phyloP scores from a whole-genome alignment of 1,140 invertebrate species.

The Zaprionus lachaisei region DNA sequence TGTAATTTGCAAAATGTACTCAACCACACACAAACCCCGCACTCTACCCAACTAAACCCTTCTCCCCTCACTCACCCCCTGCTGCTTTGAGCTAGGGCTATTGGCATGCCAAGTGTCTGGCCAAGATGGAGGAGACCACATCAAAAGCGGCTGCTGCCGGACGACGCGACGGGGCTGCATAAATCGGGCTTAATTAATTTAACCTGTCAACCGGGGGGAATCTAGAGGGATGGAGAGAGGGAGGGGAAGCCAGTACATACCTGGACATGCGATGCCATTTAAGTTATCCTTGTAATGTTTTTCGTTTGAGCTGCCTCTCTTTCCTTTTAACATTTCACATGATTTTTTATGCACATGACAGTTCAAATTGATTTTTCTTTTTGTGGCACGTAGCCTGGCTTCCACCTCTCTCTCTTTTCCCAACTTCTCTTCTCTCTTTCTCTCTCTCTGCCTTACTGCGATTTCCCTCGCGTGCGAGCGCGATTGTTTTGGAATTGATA shows the following conservation, averaged over 20 bases:
- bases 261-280: slow-evolving; percentile 27
- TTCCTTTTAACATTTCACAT: neutral
- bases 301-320: slow-evolving; percentile 13
- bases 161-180: slow-evolving; percentile 35
- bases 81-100: slow-evolving; percentile 2
- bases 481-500: slow-evolving; percentile 81
- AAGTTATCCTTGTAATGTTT: slow-evolving; percentile 38
- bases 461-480: slow-evolving; percentile 67
- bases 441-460: neutral
- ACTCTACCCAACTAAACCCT: neutral
- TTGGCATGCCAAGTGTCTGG: slow-evolving; percentile 52
- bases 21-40: slow-evolving; percentile 44
- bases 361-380: slow-evolving; percentile 51
- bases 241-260: neutral
- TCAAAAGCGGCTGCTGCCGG: slow-evolving; percentile 56
- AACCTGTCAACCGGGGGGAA: slow-evolving; percentile 64
- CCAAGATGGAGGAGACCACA: slow-evolving; percentile 70
- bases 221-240: neutral
- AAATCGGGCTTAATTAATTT: slow-evolving; percentile 78
- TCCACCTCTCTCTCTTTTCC: neutral
- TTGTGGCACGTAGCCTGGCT: slow-evolving; percentile 3
- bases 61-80: neutral
- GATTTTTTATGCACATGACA: slow-evolving; percentile 37
- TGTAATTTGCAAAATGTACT: slow-evolving; percentile 74
- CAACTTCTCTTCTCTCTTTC: neutral